Base-by-base conservation (phyloP, 1,140 invertebrate genomes). In the Musca vetustissima region DNA sequence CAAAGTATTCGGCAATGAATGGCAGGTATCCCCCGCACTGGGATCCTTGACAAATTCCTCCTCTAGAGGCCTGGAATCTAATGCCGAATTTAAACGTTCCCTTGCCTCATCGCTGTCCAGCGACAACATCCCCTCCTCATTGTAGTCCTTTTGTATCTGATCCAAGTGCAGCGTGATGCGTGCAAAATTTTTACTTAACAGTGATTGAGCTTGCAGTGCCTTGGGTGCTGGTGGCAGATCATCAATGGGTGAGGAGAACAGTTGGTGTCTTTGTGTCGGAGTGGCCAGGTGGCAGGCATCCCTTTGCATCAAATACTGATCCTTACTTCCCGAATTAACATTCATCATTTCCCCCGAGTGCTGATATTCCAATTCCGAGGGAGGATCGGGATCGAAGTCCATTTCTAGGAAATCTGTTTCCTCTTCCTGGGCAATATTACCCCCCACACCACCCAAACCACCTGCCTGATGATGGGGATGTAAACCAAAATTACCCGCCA, bases 331-430 rank as follows among this genome's bases (percentile, higher is more conserved):
- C 53, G 24, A 28, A 69, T 3, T 74, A 68, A 28, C 69, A 69
- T n/a, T 64, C 36, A n/a, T n/a, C n/a, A 13, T 50, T 59, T 28
- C 70, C 72, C 19, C 65, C 1, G 52, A 52, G 2, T 65, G 55
- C 32, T 50, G 66, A 66, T 77, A 76, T 17, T 81, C 79, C 15
- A 79, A 66, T 55, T 81, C 79, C 13, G 79, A 81, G 0, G 73
- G 72, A 1, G 79, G 77, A 66, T 81, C 79, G 7, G 79, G 79
- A 15, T 81, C 79, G 14, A 81, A 81, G 57, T 81, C 79, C 79
- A 81, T 81, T 76, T 81, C 79, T 8, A 81, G 68, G 36, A 81
- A 81, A 66, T 81, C 79, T 8, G 76, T 81, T 21, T 81, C 79
- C 67, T 81, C 79, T 52, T 81, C 79, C 0, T 19, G 53, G n/a